These are phyloP conservation scores for Eilema griseolum DNA, from an alignment of 2,888 invertebrate genomes.

Conservation along the genomic window DNA sequence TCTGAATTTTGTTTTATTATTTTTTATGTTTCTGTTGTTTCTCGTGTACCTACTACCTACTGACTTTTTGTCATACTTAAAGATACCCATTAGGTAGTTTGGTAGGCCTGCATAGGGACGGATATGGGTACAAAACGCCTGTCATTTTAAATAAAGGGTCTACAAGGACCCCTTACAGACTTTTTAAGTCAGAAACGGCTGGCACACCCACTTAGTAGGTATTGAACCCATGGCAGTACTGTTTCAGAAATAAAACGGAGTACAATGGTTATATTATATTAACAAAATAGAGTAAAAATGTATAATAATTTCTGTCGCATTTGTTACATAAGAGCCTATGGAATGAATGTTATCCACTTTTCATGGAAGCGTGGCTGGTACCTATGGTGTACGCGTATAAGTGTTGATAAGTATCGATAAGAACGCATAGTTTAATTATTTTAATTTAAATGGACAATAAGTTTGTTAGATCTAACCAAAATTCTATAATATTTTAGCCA, in stretches of 20 bases:
- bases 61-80: no score
- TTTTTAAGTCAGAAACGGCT: background rate
- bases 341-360: constrained; percentile 2
- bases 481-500: no score
- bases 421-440: background rate
- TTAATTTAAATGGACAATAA: background rate
- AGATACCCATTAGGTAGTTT: background rate
- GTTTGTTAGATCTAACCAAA: background rate
- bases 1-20: background rate
- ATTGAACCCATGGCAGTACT: no score
- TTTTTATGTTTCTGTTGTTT: background rate
- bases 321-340: background rate
- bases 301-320: background rate
- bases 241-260: background rate
- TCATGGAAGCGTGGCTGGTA: background rate
- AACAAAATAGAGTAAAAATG: background rate
- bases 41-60: background rate
- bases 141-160: no score
- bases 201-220: background rate
- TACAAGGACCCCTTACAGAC: background rate
- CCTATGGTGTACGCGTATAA: background rate
- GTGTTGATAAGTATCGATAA: background rate
- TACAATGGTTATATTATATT: background rate
- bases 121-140: background rate
- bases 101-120: background rate